Evolutionary conservation across 2,113 vertebrate species (phyloP).

Genomic region (Corythornis vintsioides): DNA sequence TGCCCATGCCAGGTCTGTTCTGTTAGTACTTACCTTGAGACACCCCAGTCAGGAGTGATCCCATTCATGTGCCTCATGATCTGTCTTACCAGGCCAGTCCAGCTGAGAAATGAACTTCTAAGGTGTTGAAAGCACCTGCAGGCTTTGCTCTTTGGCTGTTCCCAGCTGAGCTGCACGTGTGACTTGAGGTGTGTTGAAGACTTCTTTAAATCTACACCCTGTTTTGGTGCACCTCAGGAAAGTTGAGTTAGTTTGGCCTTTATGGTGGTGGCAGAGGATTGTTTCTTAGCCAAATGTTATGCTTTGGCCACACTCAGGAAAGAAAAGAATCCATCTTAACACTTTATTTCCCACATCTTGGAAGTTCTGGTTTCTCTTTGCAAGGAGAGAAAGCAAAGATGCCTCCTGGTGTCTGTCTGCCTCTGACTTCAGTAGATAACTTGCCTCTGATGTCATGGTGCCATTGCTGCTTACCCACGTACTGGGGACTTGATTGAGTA

Average conservation of each 20-base stretch:
- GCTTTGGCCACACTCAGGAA: not conserved
- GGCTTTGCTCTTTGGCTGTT: fast-evolving
- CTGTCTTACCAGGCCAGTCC: not conserved
- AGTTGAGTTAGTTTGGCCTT: fast-evolving
- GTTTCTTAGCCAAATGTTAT: not conserved
- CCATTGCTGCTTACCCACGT: slow-evolving; percentile 30
- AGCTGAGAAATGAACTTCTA: not conserved
- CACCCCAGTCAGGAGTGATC: not conserved
- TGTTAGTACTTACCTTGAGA: not conserved
- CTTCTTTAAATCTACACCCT: not conserved
- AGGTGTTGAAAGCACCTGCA: not conserved
- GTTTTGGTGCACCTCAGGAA: not conserved
- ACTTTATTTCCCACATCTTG: not conserved
- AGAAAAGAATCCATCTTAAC: not conserved
- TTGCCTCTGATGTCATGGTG: slow-evolving; percentile 67
- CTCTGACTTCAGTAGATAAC: slow-evolving; percentile 59
- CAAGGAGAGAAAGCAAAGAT: slow-evolving; percentile 8
- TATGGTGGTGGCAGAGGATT: not conserved
- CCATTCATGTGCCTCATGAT: not conserved
- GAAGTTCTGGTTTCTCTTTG: not conserved
- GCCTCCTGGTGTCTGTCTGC: not conserved
- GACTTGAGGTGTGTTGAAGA: fast-evolving
- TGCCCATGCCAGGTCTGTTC: not conserved
- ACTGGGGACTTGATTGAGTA: slow-evolving; percentile 26
- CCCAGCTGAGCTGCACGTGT: fast-evolving